These are phyloP conservation scores for Ectemnius cavifrons DNA, from an alignment of 2,888 invertebrate genomes.

Conservation along the genomic window DNA sequence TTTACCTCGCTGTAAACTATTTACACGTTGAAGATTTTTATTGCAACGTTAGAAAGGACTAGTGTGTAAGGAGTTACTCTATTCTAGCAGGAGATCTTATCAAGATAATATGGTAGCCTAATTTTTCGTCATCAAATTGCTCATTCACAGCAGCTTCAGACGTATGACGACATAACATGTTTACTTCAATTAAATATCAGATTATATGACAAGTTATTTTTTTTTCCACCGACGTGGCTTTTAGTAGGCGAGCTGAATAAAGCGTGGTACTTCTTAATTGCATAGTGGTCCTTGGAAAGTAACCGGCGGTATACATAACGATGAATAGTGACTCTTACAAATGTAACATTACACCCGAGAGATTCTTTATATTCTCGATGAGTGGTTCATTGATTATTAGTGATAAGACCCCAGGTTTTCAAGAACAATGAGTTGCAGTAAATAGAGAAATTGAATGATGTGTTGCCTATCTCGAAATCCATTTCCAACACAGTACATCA, in stretches of 20 bases:
- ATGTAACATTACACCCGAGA: slow-evolving; percentile 23
- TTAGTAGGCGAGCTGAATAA: slow-evolving; percentile 15
- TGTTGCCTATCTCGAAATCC: slow-evolving; percentile 13
- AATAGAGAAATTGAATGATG: slow-evolving; percentile 22
- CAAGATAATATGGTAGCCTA: slow-evolving; percentile 11
- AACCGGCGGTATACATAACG: slow-evolving; percentile 1
- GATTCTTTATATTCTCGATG: slow-evolving; percentile 20
- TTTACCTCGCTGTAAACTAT: slow-evolving; percentile 20
- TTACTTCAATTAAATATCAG: slow-evolving; percentile 14
- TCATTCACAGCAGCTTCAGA: slow-evolving; percentile 30
- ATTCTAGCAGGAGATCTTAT: neutral
- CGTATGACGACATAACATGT: slow-evolving; percentile 15
- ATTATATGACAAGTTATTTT: slow-evolving; percentile 8
- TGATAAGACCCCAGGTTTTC: slow-evolving; percentile 21
- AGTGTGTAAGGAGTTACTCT: neutral
- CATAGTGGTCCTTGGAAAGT: slow-evolving; percentile 2
- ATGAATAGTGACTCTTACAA: slow-evolving; percentile 29
- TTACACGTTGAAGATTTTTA: slow-evolving; percentile 8
- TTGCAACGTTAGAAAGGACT: slow-evolving; percentile 1
- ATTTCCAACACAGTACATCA: neutral
- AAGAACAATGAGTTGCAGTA: slow-evolving; percentile 23
- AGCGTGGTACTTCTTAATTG: slow-evolving; percentile 30
- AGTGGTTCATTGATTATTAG: slow-evolving; percentile 30
- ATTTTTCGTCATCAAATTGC: slow-evolving; percentile 28
- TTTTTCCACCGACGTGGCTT: slow-evolving; percentile 34